Percentiles rank a stretch among this genome's conserved stretches.
Evolutionary conservation across 2,113 vertebrate species (phyloP).

Genomic region (Carollia perspicillata): DNA sequence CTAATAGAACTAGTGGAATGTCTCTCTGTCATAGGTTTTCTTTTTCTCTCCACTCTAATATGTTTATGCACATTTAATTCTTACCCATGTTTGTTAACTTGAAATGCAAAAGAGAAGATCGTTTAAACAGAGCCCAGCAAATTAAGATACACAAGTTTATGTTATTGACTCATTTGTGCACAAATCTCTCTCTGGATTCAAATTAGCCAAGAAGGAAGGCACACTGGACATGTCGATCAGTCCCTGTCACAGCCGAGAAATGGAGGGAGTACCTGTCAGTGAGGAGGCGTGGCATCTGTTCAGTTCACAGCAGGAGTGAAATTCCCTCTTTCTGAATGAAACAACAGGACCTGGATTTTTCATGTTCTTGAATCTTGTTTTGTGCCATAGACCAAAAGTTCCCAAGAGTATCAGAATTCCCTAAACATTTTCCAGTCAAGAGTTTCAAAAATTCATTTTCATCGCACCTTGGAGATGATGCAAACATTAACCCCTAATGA

Average conservation of each 20-base stretch:
- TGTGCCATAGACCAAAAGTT: neutral
- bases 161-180: neutral
- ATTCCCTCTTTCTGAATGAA: neutral
- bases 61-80: neutral
- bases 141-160: constrained; percentile 25
- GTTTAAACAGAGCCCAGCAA: neutral
- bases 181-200: neutral
- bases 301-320: neutral
- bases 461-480: neutral
- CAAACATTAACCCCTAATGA: neutral
- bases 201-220: neutral
- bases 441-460: neutral
- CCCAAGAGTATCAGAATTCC: neutral
- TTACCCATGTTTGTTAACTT: neutral
- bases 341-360: neutral
- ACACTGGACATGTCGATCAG: neutral
- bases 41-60: neutral
- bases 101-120: neutral
- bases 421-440: neutral
- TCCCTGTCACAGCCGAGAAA: neutral
- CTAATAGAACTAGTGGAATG: neutral
- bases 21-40: neutral
- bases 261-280: neutral
- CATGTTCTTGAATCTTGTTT: neutral
- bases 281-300: neutral